A percentile compares a stretch with the other conserved stretches of the same genome.
phyloP scores from a whole-genome alignment of 2,888 invertebrate species.

The Nasonia oneida region DNA sequence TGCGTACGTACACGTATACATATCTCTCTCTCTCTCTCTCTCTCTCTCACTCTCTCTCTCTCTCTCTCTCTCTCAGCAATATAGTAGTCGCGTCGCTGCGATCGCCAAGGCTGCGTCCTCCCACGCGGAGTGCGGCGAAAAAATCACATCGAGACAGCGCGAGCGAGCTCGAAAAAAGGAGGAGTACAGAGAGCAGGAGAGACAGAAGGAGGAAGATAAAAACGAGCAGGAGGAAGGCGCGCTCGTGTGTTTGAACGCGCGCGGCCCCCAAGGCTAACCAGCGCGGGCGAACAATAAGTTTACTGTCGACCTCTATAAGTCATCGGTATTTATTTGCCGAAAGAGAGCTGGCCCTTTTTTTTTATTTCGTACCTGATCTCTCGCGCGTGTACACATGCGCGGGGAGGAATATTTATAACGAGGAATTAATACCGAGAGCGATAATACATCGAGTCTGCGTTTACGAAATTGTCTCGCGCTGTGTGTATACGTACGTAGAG shows the following conservation, averaged over 20 bases:
- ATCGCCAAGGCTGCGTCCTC: constrained; percentile 57
- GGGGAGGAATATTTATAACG: constrained; percentile 58
- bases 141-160: constrained; percentile 43
- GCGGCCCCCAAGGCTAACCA: constrained; percentile 60
- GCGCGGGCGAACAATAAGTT: constrained; percentile 61
- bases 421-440: constrained; percentile 56
- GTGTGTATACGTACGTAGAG: not conserved
- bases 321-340: constrained; percentile 64
- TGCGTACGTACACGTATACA: not conserved
- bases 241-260: constrained; percentile 1
- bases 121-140: constrained; percentile 42
- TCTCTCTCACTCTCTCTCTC: not conserved
- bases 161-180: not conserved
- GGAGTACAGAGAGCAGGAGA: not conserved
- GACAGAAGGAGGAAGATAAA: constrained; percentile 41
- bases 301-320: constrained; percentile 63
- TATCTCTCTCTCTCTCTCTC: not conserved
- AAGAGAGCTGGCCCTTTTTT: constrained; percentile 52
- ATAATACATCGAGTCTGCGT: constrained; percentile 41
- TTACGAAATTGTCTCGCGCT: constrained; percentile 26
- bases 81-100: not conserved
- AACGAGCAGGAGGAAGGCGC: constrained; percentile 28
- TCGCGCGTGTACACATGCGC: constrained; percentile 14
- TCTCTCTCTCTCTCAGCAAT: not conserved
- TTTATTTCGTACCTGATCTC: constrained; percentile 23